Evolutionary conservation across 2,888 invertebrate species (phyloP).

Genomic region (Pristionchus entomophagus): DNA sequence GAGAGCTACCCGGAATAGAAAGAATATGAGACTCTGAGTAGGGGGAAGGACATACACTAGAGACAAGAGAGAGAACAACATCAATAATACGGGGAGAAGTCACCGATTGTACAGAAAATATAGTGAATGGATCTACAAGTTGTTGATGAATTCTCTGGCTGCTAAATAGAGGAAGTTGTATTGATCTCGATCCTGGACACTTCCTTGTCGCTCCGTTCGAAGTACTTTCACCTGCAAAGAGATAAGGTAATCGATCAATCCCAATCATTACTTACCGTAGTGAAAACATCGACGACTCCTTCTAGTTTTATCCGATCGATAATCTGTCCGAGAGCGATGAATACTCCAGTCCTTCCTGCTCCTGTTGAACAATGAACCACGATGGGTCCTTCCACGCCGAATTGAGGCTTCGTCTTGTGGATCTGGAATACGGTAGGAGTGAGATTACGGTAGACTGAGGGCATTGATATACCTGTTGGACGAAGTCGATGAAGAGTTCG

Average conservation of each 20-base stretch:
- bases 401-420: slow-evolving; percentile 99
- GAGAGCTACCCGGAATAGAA: slow-evolving; percentile 22
- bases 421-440: slow-evolving; percentile 77
- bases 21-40: slow-evolving; percentile 35
- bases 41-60: neutral
- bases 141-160: slow-evolving; percentile 90
- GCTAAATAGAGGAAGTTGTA: slow-evolving; percentile 99
- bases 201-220: slow-evolving; percentile 96
- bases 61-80: slow-evolving; percentile 9
- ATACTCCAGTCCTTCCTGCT: slow-evolving; percentile 97
- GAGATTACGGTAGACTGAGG: neutral
- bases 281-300: slow-evolving; percentile 98
- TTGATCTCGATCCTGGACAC: slow-evolving; percentile 99
- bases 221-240: slow-evolving; percentile 85
- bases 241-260: neutral
- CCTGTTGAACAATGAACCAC: slow-evolving; percentile 90
- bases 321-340: slow-evolving; percentile 96
- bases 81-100: slow-evolving; percentile 12
- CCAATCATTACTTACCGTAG: slow-evolving; percentile 82
- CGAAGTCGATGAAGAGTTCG: slow-evolving; percentile 98
- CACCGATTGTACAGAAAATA: slow-evolving; percentile 28
- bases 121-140: neutral
- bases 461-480: slow-evolving; percentile 83
- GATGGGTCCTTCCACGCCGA: slow-evolving; percentile 98
- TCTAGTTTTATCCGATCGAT: slow-evolving; percentile 99